phyloP scores from a whole-genome alignment of 2,797 vertebrate species.

The Semaprochilodus insignis region DNA sequence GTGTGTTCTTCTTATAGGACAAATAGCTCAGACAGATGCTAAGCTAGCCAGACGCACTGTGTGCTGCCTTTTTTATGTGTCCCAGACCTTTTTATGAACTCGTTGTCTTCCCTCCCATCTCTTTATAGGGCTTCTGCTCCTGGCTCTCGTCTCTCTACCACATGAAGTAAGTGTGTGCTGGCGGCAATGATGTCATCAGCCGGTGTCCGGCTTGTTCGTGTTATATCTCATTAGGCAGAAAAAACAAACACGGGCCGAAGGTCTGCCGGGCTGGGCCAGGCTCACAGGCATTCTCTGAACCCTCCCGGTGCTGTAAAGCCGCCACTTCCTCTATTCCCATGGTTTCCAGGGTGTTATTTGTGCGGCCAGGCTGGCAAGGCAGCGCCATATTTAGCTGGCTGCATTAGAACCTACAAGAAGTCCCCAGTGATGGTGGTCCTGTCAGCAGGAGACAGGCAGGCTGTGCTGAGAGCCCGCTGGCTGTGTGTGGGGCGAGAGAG shows the following conservation, averaged over 20 bases:
- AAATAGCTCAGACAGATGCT: conserved; percentile 66
- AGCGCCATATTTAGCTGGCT: conserved; percentile 73
- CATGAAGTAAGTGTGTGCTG: conserved; percentile 92
- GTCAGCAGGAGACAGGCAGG: conserved; percentile 43
- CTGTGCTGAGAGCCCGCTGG: conserved; percentile 24
- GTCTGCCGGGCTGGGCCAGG: conserved; percentile 58
- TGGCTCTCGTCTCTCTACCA: conserved; percentile 94
- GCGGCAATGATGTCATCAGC: conserved; percentile 69
- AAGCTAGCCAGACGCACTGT: conserved; percentile 64
- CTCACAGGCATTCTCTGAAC: conserved; percentile 65
- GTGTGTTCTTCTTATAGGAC: conserved; percentile 35
- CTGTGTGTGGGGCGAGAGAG: conserved; percentile 49
- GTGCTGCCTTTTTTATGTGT: conserved; percentile 48
- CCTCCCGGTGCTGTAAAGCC: conserved; percentile 67
- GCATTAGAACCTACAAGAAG: conserved; percentile 54
- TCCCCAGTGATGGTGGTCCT: conserved; percentile 45
- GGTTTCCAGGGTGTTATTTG: conserved; percentile 79
- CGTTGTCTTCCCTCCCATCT: conserved; percentile 63
- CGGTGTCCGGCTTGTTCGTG: conserved; percentile 63
- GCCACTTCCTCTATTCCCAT: conserved; percentile 67
- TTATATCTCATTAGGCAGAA: conserved; percentile 75
- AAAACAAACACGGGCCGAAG: conserved; percentile 75
- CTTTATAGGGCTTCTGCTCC: conserved; percentile 92
- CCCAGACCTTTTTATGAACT: conserved; percentile 61
- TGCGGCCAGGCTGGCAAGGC: conserved; percentile 64